phyloP scores from a whole-genome alignment of 30 jellyfish, hydroid and myxozoan species.

The Aurelia aurita complex sp. Pacific region DNA sequence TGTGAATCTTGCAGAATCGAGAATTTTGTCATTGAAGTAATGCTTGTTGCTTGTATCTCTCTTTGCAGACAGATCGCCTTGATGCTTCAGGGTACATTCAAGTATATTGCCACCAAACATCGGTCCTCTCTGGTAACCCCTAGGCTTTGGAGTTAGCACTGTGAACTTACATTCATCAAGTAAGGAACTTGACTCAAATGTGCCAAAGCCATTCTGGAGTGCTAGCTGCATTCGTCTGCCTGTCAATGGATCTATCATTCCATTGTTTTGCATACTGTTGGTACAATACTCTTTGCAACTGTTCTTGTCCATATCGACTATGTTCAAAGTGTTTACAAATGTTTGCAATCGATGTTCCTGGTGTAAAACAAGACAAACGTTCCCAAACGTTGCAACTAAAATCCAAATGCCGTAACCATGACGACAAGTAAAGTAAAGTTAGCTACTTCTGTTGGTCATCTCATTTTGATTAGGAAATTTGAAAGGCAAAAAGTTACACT shows the following conservation, averaged over 20 bases:
- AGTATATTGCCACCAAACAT: neutral
- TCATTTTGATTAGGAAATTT: no score
- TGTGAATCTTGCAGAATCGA: neutral
- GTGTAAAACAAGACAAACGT: no score
- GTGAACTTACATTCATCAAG: slow-evolving; percentile 1
- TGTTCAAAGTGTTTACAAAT: no score
- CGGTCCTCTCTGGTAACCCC: neutral
- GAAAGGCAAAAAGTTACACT: no score
- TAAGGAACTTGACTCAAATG: neutral
- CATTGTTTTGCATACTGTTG: neutral
- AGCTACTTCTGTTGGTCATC: no score
- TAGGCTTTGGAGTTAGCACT: slow-evolving; percentile 6
- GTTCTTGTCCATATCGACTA: no score
- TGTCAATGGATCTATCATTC: slow-evolving; percentile 49
- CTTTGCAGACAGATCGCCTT: neutral
- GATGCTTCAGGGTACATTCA: slow-evolving; percentile 13
- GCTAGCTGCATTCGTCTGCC: slow-evolving; percentile 36
- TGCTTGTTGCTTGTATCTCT: no score
- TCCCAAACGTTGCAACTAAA: no score
- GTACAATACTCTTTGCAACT: neutral
- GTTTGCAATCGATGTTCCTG: no score
- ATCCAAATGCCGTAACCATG: no score
- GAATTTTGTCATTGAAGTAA: neutral
- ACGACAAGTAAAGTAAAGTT: no score
- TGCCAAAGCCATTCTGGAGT: slow-evolving; percentile 45